Percentiles rank a stretch among this genome's conserved stretches.
Conservation (phyloP, 2,113 vertebrate genomes). For the Tetrax tetrax region DNA sequence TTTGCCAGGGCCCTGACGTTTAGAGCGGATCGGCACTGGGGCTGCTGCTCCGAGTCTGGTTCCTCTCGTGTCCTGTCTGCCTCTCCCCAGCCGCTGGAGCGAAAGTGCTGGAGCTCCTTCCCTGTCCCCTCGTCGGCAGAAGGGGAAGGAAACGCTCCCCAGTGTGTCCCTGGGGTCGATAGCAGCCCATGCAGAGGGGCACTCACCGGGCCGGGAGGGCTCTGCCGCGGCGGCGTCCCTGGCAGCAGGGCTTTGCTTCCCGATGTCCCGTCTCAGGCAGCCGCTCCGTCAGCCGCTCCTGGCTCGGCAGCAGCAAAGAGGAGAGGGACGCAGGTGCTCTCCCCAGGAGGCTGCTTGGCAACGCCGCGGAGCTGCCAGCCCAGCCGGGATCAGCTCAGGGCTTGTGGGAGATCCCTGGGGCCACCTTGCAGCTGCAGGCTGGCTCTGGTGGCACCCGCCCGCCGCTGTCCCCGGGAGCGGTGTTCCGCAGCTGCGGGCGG, state of each 20-base stretch:
- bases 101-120: not conserved
- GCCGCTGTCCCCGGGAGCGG: not conserved
- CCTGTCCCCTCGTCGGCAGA: rapidly evolving
- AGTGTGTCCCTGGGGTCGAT: rapidly evolving
- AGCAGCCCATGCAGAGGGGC: not conserved
- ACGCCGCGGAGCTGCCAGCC: not conserved
- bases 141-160: not conserved
- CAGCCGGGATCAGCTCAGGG: not conserved
- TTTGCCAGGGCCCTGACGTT: not conserved
- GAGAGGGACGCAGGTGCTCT: not conserved
- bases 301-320: not conserved
- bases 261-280: rapidly evolving
- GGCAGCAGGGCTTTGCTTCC: not conserved
- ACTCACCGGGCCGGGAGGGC: not conserved
- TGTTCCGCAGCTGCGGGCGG: not conserved
- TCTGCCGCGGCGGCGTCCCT: rapidly evolving
- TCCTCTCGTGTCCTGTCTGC: too few relatives aligned
- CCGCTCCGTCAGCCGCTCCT: not conserved
- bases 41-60: not conserved
- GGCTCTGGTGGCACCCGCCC: not conserved
- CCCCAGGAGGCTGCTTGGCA: not conserved
- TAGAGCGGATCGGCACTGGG: not conserved
- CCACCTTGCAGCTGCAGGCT: not conserved
- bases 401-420: not conserved
- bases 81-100: not conserved